A percentile compares a stretch with the other conserved stretches of the same genome.
Conservation (phyloP, 2,888 invertebrate genomes). For the Catotricha subobsoleta region DNA sequence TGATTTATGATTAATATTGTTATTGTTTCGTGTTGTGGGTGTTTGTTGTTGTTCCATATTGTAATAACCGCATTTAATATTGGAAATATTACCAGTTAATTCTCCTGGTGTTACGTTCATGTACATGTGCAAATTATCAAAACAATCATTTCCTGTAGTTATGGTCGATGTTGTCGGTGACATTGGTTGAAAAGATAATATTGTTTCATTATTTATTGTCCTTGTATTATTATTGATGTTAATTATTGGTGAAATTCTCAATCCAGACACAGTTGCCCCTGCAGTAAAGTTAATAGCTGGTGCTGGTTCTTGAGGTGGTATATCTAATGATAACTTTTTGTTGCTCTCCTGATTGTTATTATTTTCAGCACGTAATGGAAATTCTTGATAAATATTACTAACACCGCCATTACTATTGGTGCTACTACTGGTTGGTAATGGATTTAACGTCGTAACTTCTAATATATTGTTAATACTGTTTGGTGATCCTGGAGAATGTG, state of each 20-base stretch:
- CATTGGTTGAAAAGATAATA: not conserved
- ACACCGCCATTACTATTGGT: slow-evolving; percentile 14
- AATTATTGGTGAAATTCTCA: not conserved
- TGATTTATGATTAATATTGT: slow-evolving; percentile 3
- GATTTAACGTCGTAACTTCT: slow-evolving; percentile 36
- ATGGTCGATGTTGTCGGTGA: slow-evolving; percentile 3
- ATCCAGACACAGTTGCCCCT: slow-evolving; percentile 10
- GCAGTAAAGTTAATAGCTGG: slow-evolving; percentile 13
- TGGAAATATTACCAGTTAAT: slow-evolving; percentile 2
- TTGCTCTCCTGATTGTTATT: slow-evolving; percentile 18
- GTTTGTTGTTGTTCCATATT: slow-evolving; percentile 2
- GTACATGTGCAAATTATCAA: slow-evolving; percentile 24
- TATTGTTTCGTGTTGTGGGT: not conserved
- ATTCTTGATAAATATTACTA: slow-evolving; percentile 40
- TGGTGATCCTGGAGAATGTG: slow-evolving; percentile 32
- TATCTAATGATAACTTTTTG: slow-evolving; percentile 19
- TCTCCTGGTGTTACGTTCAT: slow-evolving; percentile 31
- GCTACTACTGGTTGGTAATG: slow-evolving; percentile 26
- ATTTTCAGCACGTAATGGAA: slow-evolving; percentile 34
- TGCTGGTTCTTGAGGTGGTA: slow-evolving; percentile 26
- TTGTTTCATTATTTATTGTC: not conserved
- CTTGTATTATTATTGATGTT: not conserved
- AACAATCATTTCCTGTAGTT: slow-evolving; percentile 8
- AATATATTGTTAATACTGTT: slow-evolving; percentile 35
- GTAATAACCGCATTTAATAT: not conserved